Evolutionary conservation across 2,113 vertebrate genomes (phyloP), one percentile per base, ranked within the genome.

Genomic region (Acrocephalus kingi): DNA sequence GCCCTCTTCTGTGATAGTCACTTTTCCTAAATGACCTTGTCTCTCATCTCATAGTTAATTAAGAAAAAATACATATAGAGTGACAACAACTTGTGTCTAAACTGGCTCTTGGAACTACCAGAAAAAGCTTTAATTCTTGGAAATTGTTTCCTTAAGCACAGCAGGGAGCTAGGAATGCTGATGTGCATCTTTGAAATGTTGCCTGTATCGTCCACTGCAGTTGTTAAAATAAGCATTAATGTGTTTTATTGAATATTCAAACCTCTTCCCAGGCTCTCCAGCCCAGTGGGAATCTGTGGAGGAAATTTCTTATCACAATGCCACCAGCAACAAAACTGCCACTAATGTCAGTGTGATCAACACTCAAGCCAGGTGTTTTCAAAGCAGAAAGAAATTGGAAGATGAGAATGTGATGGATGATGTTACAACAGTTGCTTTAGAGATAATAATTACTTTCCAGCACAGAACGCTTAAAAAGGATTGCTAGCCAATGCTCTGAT

Each of bases 401-500:
- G 85, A 90, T 81, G 46, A 78, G 58, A 46, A 55, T 30, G 66
- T 48, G 89, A 94, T 63, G 39, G 69, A 68, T 90, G 75, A 72
- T 43, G 73, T 87, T 73, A 75, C 75, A 91, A 66, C 58, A 92
- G 72, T 64, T 85, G 72, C 88, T 95, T 77, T 64, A 77, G 68
- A 84, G 72, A 80, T 43, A 78, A 86, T 93, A 52, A 88, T 86
- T 81, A 45, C 85, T 77, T 88, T 56, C 35, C 48, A 81, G 37
- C 61, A 69, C 12, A 66, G 73, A 94, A 43, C 10, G 23, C 72
- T 95, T 93, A 31, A 86, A 91, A 93, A 81, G 18, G 43, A 89
- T 93, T 96, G 87, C 82, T 80, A 86, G 79, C 80, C 82, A 78
- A n/a, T 77, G 61, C 61, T 90, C 76, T 92, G 90, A 92, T 95